Conservation (phyloP, 2,113 vertebrate genomes). For the Anthoscopus minutus region DNA sequence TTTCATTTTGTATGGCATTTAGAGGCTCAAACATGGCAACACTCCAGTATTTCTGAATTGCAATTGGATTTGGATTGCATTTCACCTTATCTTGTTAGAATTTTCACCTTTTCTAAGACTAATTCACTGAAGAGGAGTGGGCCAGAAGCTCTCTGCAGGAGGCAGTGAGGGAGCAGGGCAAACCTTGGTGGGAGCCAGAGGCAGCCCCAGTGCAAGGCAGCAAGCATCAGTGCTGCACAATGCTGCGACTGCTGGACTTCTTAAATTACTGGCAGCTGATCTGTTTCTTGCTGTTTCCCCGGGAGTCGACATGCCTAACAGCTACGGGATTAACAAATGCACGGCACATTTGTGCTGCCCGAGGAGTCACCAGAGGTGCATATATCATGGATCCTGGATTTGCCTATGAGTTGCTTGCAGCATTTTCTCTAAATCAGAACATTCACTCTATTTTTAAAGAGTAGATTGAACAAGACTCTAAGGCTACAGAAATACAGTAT, state of each 20-base stretch:
- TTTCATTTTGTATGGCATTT: background rate
- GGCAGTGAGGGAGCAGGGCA: background rate
- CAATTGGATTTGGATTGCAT: background rate
- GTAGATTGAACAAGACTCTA: background rate
- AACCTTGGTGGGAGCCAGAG: background rate
- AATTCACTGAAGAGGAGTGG: background rate
- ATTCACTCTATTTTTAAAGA: background rate
- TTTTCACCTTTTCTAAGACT: background rate
- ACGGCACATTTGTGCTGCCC: background rate
- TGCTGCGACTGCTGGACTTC: rapidly evolving
- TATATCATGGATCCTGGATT: background rate
- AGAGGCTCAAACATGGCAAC: background rate
- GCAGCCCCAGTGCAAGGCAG: background rate
- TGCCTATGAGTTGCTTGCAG: background rate
- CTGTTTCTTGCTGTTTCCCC: background rate
- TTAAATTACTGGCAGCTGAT: background rate
- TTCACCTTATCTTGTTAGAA: background rate
- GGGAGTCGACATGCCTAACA: background rate
- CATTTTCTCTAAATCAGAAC: background rate
- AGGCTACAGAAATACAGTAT: background rate
- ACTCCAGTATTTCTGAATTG: background rate
- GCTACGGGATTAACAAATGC: background rate
- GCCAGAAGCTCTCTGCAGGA: rapidly evolving
- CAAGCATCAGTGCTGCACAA: background rate
- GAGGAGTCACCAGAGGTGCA: background rate